These are phyloP conservation scores for Venustoraphidia nigricollis DNA, from an alignment of 2,888 invertebrate genomes.

Conservation along the genomic window DNA sequence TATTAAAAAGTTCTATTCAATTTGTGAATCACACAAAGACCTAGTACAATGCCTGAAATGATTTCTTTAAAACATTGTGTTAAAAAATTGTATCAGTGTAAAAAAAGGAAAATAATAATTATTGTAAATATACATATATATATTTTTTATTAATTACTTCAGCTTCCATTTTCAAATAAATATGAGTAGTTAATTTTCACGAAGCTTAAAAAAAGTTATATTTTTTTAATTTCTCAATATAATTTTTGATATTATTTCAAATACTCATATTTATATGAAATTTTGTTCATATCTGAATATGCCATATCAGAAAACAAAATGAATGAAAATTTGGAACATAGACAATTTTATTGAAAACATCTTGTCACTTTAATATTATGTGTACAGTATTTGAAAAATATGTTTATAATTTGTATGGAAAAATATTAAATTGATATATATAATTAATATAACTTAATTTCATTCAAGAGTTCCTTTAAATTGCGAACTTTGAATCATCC, in stretches of 20 bases:
- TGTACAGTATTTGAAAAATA: conserved; percentile 71
- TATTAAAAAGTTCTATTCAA: conserved; percentile 13
- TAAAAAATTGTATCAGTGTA: conserved; percentile 22
- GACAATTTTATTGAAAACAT: neutral
- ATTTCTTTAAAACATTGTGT: conserved; percentile 11
- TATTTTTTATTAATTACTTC: conserved; percentile 9
- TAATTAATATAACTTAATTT: no score
- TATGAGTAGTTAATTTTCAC: neutral
- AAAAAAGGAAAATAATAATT: conserved; percentile 17
- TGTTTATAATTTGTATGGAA: conserved; percentile 75
- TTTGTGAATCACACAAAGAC: conserved; percentile 13
- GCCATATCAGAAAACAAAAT: conserved; percentile 27
- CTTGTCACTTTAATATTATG: conserved; percentile 20
- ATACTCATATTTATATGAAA: no score
- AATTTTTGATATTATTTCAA: neutral
- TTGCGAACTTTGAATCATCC: no score
- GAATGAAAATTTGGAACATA: conserved; percentile 18
- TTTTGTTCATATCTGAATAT: conserved; percentile 28
- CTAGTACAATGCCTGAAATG: conserved; percentile 17
- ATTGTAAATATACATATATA: conserved; percentile 18
- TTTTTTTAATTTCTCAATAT: neutral
- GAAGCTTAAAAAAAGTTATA: neutral
- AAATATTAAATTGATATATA: conserved; percentile 14
- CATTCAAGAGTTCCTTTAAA: no score
- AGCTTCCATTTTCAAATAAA: neutral